Evolutionary conservation across 2,888 invertebrate genomes (phyloP), one percentile per base, ranked within the genome.

Genomic region (Amblyteles armatorius): DNA sequence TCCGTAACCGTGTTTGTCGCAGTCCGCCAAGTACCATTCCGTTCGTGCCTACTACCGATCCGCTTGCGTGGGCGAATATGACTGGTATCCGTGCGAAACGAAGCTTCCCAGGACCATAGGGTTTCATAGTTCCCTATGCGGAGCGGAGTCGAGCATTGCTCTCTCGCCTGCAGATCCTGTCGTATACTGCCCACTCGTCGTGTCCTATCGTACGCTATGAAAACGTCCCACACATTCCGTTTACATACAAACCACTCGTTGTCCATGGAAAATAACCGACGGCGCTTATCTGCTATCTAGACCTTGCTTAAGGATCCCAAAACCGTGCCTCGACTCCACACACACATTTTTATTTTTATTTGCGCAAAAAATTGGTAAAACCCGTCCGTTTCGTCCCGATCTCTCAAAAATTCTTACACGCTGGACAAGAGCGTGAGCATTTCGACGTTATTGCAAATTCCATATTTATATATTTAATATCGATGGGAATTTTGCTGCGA

Each of bases 31-130:
- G 22, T 57, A 57, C 57, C 26, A 57, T 57, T 57, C 57, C 26
- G 13, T 48, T 26, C 33, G 9, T 36, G 40, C 19, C 36, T 13
- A 36, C 19, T 5, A 26, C 44, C 40, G 69, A 52, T 81, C 48
- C 48, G 63, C 78, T 78, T 65, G 85, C 85, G 82, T 79, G 76
- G 82, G 85, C 71, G 76, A 63, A 67, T 65, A 60, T 60, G 67
- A 74, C 79, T 76, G 44, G 68, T 68, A 84, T 84, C 74, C 33
- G 74, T 52, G 44, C 22, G 73, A 57, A 52, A 71, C 68, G 57
- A 79, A 79, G 67, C 67, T 77, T 68, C 60, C 44, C 76, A 82
- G 79, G 71, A 76, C 44, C 55, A 36, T 48, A 69, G n/a, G 44
- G 52, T 16, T 4, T 57, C 52, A 13, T n/a, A 74, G 33, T 57